Evolutionary conservation across 2,113 vertebrate genomes (phyloP).

Genomic region (Perognathus longimembris): DNA sequence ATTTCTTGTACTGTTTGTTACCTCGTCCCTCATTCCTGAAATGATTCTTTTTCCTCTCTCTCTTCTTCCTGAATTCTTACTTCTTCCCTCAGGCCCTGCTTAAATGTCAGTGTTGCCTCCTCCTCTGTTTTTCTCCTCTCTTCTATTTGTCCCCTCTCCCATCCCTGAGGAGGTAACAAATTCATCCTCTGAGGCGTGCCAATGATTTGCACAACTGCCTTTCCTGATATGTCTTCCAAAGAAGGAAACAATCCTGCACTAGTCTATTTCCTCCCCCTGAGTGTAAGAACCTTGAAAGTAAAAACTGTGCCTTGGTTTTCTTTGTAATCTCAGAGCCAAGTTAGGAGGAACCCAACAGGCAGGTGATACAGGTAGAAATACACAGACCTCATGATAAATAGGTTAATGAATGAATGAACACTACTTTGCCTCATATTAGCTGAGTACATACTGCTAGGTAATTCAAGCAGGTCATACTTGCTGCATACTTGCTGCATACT

Average conservation of each 20-base stretch:
- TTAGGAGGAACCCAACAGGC: background rate
- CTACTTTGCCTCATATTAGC: background rate
- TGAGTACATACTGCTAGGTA: background rate
- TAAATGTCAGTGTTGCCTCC: background rate
- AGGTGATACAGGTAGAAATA: background rate
- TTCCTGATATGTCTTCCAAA: background rate
- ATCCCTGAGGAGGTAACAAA: background rate
- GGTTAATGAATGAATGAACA: background rate
- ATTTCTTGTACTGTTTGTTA: no score
- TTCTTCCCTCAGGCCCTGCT: background rate
- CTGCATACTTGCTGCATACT: background rate
- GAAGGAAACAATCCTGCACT: background rate
- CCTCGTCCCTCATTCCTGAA: no score
- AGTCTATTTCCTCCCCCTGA: background rate
- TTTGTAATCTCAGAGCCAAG: background rate
- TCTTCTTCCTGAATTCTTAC: background rate
- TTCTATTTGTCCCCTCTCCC: no score
- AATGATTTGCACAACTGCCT: fast-evolving
- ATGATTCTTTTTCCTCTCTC: background rate
- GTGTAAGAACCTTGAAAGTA: background rate
- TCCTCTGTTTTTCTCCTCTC: background rate
- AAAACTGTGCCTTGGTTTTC: background rate
- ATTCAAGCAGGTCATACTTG: background rate
- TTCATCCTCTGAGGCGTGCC: background rate
- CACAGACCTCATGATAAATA: background rate